Evolutionary conservation across 2,113 vertebrate species (phyloP).

Genomic region (Epinephelus cyanopodus): DNA sequence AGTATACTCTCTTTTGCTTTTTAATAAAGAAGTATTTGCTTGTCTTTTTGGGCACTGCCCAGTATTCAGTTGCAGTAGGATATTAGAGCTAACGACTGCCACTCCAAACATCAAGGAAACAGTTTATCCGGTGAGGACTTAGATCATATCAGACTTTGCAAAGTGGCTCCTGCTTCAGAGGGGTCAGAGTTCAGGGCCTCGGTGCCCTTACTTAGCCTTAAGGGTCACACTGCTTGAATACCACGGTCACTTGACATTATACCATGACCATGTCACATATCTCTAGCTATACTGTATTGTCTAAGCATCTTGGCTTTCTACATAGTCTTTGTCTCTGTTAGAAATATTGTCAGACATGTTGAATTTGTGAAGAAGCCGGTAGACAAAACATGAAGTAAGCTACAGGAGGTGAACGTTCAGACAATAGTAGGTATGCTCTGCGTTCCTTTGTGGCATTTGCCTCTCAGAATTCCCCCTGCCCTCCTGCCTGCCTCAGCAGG

Average conservation of each 20-base stretch:
- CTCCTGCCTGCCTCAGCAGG: conserved; percentile 29
- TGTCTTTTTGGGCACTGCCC: not conserved
- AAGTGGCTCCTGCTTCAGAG: not conserved
- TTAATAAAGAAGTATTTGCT: no score
- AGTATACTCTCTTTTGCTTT: no score
- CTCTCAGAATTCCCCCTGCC: conserved; percentile 24
- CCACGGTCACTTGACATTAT: conserved; percentile 63
- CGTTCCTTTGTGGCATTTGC: conserved; percentile 31
- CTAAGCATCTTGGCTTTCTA: not conserved
- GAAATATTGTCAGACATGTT: conserved; percentile 56
- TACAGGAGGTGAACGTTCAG: not conserved
- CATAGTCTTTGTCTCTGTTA: conserved; percentile 20
- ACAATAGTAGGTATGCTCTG: conserved; percentile 48
- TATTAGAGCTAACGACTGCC: not conserved
- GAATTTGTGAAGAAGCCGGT: conserved; percentile 66
- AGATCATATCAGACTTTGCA: conserved; percentile 20
- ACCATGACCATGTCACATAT: conserved; percentile 60
- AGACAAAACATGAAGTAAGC: conserved; percentile 43
- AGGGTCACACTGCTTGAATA: conserved; percentile 61
- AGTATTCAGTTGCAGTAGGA: not conserved
- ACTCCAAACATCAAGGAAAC: conserved; percentile 17
- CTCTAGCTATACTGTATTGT: conserved; percentile 21
- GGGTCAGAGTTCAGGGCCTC: conserved; percentile 58
- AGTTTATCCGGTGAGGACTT: fast-evolving
- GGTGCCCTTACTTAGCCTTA: conserved; percentile 26